Base-by-base conservation (phyloP, 2,113 vertebrate genomes). In the Calonectris borealis region DNA sequence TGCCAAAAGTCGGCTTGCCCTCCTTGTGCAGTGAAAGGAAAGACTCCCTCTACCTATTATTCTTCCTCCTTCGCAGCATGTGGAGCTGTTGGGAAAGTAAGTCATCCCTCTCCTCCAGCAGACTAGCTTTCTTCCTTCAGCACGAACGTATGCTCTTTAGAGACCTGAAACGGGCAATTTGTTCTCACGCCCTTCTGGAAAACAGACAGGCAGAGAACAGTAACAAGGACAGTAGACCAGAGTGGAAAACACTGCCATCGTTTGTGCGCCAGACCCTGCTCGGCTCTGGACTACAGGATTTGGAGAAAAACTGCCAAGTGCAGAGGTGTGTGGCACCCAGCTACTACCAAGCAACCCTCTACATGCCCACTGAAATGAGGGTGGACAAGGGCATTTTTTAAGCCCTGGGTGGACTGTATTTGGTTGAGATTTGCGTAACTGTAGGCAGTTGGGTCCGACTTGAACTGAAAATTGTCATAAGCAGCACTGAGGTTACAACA, bases 111-210 rank as follows among this genome's bases (percentile, higher is more conserved):
- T 83, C 38, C 38, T 38, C 46, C 80, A 57, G 40, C 75, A 85
- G 32, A 77, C 17, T 9, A 46, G 11, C 48, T 21, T 69, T 34
- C 77, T 58, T 93, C 87, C n/a, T 91, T 55, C 49, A 27, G 61
- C 29, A 40, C 1, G 0, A 18, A 83, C 20, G 22, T 18, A 14
- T 0, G 1, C 22, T 46, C 49, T 40, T 32, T 14, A 73, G 44
- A 71, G 32, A 68, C 21, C 7, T 27, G 29, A 86, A 25, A 38
- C 6, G 7, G 21, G 64, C 52, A 42, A 66, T 25, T 6, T 46
- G 32, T 40, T 36, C 42, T 71, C n/a, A 55, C 4, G 2, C 34
- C 55, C 64, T 44, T 32, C 54, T n/a, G 25, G 14, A 86, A 54
- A 38, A 70, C 9, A 60, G n/a, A 29, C 36, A n/a, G 58, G 79